These are phyloP conservation scores for Scomber japonicus DNA, from an alignment of 2,113 vertebrate genomes.

Conservation along the genomic window DNA sequence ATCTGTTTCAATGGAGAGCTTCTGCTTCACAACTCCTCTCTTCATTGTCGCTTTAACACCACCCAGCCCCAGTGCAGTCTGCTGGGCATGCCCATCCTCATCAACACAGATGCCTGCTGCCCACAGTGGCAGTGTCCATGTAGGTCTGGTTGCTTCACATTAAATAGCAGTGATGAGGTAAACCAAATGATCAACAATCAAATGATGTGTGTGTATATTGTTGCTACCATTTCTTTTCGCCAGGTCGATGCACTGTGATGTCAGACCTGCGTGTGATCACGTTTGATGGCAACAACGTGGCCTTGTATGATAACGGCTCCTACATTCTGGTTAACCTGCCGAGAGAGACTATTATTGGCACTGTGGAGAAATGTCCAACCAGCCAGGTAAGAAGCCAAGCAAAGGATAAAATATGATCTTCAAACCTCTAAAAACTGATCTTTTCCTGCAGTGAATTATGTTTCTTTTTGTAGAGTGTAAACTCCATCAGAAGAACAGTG, in stretches of 20 bases:
- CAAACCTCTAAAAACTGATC: neutral
- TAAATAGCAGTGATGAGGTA: neutral
- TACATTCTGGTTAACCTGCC: slow-evolving; percentile 94
- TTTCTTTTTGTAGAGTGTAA: slow-evolving; percentile 90
- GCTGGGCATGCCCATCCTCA: slow-evolving; percentile 93
- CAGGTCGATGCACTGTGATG: slow-evolving; percentile 96
- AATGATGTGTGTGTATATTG: neutral
- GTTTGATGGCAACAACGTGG: slow-evolving; percentile 96
- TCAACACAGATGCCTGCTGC: slow-evolving; percentile 93
- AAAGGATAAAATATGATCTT: slow-evolving; percentile 16
- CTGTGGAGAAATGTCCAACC: slow-evolving; percentile 94
- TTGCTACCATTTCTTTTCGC: slow-evolving; percentile 3
- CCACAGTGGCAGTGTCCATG: slow-evolving; percentile 98
- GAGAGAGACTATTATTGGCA: slow-evolving; percentile 91
- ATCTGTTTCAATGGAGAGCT: slow-evolving; percentile 93
- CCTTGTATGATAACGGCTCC: slow-evolving; percentile 93
- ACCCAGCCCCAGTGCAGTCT: slow-evolving; percentile 93
- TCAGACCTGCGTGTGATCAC: slow-evolving; percentile 96
- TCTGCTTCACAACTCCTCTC: slow-evolving; percentile 93
- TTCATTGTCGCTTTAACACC: slow-evolving; percentile 91
- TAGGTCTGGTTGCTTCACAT: slow-evolving; percentile 73
- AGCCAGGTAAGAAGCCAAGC: slow-evolving; percentile 87
- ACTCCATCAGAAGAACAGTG: slow-evolving; percentile 93
- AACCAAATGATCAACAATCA: neutral
- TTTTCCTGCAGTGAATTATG: neutral